These are phyloP conservation scores for Drosophila imparisetae DNA, from an alignment of 2,888 invertebrate species.

Conservation along the genomic window DNA sequence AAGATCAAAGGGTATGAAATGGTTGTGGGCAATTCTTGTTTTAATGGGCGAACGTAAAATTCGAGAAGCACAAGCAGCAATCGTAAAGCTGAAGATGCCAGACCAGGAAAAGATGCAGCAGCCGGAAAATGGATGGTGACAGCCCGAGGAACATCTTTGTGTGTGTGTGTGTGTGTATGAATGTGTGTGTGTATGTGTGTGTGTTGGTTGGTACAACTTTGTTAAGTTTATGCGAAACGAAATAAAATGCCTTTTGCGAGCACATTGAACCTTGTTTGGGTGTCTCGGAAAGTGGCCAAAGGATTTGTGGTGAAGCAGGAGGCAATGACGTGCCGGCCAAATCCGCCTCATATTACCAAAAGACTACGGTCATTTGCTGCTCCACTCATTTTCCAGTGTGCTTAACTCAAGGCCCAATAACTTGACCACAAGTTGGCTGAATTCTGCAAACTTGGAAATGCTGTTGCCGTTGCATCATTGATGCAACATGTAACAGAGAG, in stretches of 20 bases:
- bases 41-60: slow-evolving; percentile 11
- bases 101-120: slow-evolving; percentile 13
- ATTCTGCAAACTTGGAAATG: slow-evolving; percentile 54
- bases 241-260: slow-evolving; percentile 19
- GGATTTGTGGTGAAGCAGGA: slow-evolving; percentile 19
- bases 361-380: not conserved
- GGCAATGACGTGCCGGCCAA: slow-evolving; percentile 5
- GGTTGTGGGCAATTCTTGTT: slow-evolving; percentile 10
- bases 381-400: not conserved
- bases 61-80: slow-evolving; percentile 23
- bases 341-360: not conserved
- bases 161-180: not conserved
- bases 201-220: slow-evolving; percentile 32
- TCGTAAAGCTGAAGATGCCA: slow-evolving; percentile 45
- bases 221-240: slow-evolving; percentile 39
- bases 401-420: not conserved
- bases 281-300: slow-evolving; percentile 25
- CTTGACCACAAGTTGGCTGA: not conserved
- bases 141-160: not conserved
- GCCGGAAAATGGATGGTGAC: not conserved
- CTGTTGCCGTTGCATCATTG: slow-evolving; percentile 60
- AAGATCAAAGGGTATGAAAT: slow-evolving; percentile 16
- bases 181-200: not conserved
- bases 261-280: slow-evolving; percentile 48
- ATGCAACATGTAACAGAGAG: slow-evolving; percentile 33